These are phyloP conservation scores for Mastomys natalensis DNA, from an alignment of 2,113 vertebrate genomes.

Conservation along the genomic window DNA sequence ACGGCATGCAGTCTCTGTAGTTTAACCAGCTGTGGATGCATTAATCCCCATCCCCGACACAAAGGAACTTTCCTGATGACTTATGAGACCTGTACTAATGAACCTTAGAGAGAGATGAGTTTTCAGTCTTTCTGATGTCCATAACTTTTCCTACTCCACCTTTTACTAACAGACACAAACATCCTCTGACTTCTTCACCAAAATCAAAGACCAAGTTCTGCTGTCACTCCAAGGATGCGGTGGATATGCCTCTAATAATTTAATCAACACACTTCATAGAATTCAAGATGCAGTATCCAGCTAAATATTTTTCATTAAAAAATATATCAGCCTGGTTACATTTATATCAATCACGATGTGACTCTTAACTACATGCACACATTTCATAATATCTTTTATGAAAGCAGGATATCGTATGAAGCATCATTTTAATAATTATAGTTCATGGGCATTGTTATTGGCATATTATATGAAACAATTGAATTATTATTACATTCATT, in stretches of 20 bases:
- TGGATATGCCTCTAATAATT: background rate
- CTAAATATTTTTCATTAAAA: background rate
- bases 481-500: conserved; percentile 20
- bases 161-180: background rate
- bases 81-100: background rate
- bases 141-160: background rate
- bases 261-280: background rate
- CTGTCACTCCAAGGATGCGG: background rate
- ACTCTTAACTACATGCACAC: background rate
- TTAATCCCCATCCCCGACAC: background rate
- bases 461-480: background rate
- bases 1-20: background rate
- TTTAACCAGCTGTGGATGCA: background rate
- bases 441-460: background rate
- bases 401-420: background rate
- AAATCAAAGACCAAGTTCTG: conserved; percentile 4
- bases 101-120: background rate
- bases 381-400: background rate
- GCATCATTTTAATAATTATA: background rate
- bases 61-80: background rate
- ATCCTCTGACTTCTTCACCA: background rate
- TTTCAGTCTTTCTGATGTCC: background rate
- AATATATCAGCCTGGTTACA: background rate
- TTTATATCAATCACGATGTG: conserved; percentile 6
- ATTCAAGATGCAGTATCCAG: background rate